Evolutionary conservation across 2,797 vertebrate genomes (phyloP).

Genomic region (Argya squamiceps): DNA sequence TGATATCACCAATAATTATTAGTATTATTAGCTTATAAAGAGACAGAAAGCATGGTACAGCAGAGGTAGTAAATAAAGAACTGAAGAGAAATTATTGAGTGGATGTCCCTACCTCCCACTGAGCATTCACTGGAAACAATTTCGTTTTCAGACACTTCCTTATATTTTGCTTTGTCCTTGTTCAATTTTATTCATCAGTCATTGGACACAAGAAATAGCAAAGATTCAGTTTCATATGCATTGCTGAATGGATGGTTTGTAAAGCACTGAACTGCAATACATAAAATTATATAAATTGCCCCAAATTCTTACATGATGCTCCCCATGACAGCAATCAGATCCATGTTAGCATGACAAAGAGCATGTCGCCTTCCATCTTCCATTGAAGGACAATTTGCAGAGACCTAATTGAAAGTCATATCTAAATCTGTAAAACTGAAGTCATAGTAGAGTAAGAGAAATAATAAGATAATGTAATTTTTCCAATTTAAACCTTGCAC

Average conservation of each 20-base stretch:
- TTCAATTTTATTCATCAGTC: neutral
- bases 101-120: neutral
- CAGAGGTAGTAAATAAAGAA: neutral
- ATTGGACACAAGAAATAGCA: neutral
- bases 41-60: neutral
- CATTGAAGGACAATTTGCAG: neutral
- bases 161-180: neutral
- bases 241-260: neutral
- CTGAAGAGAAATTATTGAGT: neutral
- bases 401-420: neutral
- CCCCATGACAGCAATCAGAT: neutral
- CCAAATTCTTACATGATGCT: neutral
- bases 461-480: neutral
- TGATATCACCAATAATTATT: neutral
- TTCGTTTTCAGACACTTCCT: neutral
- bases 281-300: neutral
- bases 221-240: neutral
- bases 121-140: neutral
- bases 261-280: neutral
- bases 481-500: neutral
- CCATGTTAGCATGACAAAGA: neutral
- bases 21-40: neutral
- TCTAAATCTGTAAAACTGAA: neutral
- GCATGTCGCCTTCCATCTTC: neutral
- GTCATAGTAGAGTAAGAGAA: neutral